Base-by-base conservation (phyloP, 2,797 vertebrate species). In the Fistularia tabacaria region DNA sequence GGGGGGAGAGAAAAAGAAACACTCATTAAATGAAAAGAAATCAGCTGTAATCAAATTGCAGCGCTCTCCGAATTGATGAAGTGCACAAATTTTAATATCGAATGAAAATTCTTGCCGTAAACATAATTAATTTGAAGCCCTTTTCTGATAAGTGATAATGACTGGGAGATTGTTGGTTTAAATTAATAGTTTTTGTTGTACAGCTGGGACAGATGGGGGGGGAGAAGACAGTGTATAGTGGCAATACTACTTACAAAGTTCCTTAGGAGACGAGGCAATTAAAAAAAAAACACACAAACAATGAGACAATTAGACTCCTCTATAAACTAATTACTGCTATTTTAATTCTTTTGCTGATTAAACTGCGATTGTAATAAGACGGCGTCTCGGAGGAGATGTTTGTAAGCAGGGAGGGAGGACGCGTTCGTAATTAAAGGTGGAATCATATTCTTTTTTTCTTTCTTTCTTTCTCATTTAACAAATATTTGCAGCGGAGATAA, bases 261-360 rank as follows among this genome's bases (percentile, higher is more conserved):
- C 76, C 77, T 7, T 59, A 84, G 73, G 86, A 90, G 84, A 89
- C 79, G 78, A 88, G 88, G 83, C 75, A 77, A 72, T 72, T 80
- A 86, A 89, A 83, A 64, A 80, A n/a, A 87, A 87, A 74, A 66
- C 76, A 85, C 25, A 25, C 25, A 25, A 25, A 25, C 79, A 87
- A 86, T 85, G 86, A 89, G 83, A 89, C 89, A 88, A 90, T 90
- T 83, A 90, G 77, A 84, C 76, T 76, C 71, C 70, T 77, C 76
- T 80, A 82, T 87, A 86, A 87, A 88, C 83, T 84, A 90, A 91
- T 91, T 91, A 89, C 73, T 54, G 73, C 57, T 46, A 77, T 79
- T 86, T 88, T 90, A 90, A 90, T 90, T 90, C 84, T 80, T 64
- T 76, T 87, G 82, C 79, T 82, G 84, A 90, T 91, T 87, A 90